These are phyloP conservation scores for Pseudoatta argentina DNA, from an alignment of 1,140 invertebrate genomes.

Conservation along the genomic window DNA sequence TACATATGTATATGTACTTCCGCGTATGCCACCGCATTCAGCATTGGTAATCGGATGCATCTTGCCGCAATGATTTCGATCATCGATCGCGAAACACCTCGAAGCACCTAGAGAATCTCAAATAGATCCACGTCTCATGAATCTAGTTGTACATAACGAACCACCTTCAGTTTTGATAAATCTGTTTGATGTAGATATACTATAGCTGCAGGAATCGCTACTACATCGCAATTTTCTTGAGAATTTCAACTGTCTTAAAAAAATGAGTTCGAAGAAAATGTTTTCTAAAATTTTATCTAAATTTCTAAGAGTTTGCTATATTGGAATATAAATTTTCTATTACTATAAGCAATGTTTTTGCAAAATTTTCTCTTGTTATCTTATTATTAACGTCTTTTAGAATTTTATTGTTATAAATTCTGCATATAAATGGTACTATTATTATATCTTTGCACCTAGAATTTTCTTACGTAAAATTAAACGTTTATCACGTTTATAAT, in stretches of 20 bases:
- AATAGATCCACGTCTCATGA: slow-evolving; percentile 29
- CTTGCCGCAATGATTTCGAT: slow-evolving; percentile 47
- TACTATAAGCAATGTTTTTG: too few relatives aligned
- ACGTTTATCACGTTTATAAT: not conserved
- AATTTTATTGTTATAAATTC: too few relatives aligned
- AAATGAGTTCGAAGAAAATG: not conserved
- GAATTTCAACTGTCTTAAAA: not conserved
- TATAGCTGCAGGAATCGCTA: not conserved
- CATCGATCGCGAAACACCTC: slow-evolving; percentile 41
- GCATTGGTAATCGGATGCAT: slow-evolving; percentile 54
- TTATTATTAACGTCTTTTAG: too few relatives aligned
- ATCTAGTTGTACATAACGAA: slow-evolving; percentile 54
- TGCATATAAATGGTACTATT: too few relatives aligned
- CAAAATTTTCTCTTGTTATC: not conserved
- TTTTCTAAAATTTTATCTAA: not conserved
- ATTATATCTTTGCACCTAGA: too few relatives aligned
- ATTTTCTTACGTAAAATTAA: not conserved
- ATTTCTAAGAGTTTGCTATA: not conserved
- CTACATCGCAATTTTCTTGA: not conserved
- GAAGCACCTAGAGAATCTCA: slow-evolving; percentile 34
- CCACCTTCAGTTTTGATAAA: slow-evolving; percentile 39
- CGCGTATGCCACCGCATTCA: slow-evolving; percentile 36
- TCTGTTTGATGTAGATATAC: slow-evolving; percentile 15
- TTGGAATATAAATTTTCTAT: not conserved
- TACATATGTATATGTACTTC: slow-evolving; percentile 41